phyloP scores from a whole-genome alignment of 2,888 invertebrate genomes.

The Ommatoiulus sabulosus region DNA sequence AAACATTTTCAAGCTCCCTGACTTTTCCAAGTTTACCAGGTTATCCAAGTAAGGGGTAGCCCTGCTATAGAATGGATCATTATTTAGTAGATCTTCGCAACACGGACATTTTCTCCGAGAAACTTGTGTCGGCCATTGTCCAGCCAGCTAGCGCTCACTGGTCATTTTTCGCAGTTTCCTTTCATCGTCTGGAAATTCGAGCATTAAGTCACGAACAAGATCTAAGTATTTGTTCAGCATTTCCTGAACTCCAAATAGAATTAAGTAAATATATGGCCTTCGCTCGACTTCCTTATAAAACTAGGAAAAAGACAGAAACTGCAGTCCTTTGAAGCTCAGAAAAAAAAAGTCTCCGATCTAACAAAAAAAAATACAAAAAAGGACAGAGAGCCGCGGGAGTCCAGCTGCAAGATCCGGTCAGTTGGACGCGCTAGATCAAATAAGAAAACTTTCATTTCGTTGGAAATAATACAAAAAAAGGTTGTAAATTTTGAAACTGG shows the following conservation, averaged over 20 bases:
- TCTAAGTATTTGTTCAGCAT: constrained; percentile 10
- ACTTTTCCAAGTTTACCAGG: no score
- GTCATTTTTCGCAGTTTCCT: no score
- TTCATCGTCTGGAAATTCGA: no score
- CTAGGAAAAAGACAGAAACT: background rate
- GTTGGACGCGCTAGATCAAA: background rate
- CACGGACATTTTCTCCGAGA: no score
- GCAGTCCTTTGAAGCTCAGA: background rate
- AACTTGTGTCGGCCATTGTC: no score
- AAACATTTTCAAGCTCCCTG: no score
- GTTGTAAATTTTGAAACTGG: background rate
- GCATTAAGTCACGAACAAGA: background rate
- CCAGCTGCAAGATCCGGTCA: background rate
- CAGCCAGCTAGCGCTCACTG: no score
- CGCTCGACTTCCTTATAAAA: background rate
- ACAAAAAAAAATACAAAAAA: background rate
- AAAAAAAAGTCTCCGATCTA: background rate
- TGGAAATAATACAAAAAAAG: background rate
- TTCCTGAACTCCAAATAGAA: constrained; percentile 2
- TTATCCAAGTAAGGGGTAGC: no score
- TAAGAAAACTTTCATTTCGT: background rate
- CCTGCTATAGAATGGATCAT: no score
- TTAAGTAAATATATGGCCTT: constrained; percentile 12
- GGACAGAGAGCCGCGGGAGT: background rate
- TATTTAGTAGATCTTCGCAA: no score